Base-by-base conservation (phyloP, 2,797 vertebrate genomes). In the Decapterus maruadsi region DNA sequence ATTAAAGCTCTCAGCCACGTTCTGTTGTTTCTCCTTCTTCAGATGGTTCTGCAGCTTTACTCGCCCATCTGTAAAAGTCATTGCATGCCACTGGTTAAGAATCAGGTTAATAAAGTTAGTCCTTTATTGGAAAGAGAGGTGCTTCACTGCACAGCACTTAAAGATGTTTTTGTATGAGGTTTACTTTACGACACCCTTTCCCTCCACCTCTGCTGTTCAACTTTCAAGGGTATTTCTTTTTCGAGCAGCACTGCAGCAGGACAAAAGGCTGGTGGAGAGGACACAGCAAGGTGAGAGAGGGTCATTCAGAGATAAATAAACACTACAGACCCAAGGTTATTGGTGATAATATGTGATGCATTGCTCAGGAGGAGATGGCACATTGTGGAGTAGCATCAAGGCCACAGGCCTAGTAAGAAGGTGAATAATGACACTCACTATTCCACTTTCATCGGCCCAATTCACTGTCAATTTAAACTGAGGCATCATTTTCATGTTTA, bases 271-370 rank as follows among this genome's bases (percentile, higher is more conserved):
- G 76, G 57, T n/a, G 4, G 45, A 88, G 79, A 83, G 80, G 81
- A 86, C 80, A 31, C 14, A 0, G 45, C 2, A 46, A 81, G 86
- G 86, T 77, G 72, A 38, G 31, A 40, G 68, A 45, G 80, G 80
- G 82, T 80, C 50, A 43, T 89, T 92, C 79, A 82, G 81, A 90
- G 86, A 85, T 92, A 80, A 93, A 90, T 90, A 90, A 89, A 88
- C 84, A 87, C 80, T 81, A 83, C 90, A 71, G 58, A 16, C 62
- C 69, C 88, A 87, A 91, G 91, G 92, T 86, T 91, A 79, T 38
- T 70, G 3, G 82, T 65, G 68, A 80, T 75, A 82, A 85, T 90
- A 82, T 82, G 87, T 80, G 80, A 84, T 64, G 86, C 80, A 71
- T 72, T 73, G 71, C 79, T 85, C 26, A 62, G 59, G 60, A 72